Evolutionary conservation across 2,113 vertebrate species (phyloP).

Genomic region (Willisornis vidua): DNA sequence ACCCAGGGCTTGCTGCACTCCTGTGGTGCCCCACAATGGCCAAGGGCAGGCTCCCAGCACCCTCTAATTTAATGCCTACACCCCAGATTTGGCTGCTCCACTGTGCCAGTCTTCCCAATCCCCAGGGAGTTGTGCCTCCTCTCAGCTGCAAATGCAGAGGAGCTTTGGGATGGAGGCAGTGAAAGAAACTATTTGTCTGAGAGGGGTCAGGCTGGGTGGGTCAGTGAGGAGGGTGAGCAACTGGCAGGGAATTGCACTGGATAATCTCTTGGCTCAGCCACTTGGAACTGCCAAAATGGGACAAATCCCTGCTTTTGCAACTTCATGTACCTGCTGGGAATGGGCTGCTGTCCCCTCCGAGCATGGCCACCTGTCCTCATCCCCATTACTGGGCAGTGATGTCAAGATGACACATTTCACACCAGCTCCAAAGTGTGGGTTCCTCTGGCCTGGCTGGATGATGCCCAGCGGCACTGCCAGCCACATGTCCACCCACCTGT

Average conservation of each 20-base stretch:
- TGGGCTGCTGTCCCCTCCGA: neutral
- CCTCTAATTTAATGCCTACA: neutral
- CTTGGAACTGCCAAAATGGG: neutral
- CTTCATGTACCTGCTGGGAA: neutral
- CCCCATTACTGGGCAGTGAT: accelerated
- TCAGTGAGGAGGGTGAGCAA: neutral
- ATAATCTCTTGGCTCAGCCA: neutral
- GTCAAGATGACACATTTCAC: accelerated
- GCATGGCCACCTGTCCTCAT: neutral
- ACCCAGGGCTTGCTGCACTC: neutral
- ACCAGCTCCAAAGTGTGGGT: accelerated
- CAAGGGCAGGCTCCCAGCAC: neutral
- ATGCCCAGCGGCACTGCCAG: neutral
- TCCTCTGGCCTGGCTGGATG: neutral
- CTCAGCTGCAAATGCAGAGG: neutral
- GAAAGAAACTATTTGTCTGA: neutral
- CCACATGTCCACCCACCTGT: neutral
- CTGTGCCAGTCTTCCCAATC: neutral
- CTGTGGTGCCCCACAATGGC: accelerated
- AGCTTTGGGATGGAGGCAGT: neutral
- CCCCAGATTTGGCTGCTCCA: neutral
- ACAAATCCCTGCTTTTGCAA: neutral
- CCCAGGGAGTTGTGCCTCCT: accelerated
- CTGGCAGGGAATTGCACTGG: neutral
- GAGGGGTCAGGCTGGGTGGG: neutral